These are phyloP conservation scores for Muscicapa striata DNA, from an alignment of 2,797 vertebrate genomes.

Conservation along the genomic window DNA sequence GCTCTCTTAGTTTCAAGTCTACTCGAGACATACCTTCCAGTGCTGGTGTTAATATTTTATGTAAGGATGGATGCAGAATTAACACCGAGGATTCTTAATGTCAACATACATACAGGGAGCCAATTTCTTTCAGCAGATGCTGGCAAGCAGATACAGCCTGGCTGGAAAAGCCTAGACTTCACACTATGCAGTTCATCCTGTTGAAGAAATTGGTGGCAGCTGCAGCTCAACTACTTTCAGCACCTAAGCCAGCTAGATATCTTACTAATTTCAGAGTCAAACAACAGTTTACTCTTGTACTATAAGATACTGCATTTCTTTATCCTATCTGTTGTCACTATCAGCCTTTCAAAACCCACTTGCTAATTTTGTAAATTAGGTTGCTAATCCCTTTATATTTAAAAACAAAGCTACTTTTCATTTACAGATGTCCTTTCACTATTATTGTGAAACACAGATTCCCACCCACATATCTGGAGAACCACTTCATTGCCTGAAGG, in stretches of 20 bases:
- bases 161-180: not conserved
- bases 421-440: not conserved
- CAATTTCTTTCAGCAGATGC: not conserved
- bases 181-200: not conserved
- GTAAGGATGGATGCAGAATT: not conserved
- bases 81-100: not conserved
- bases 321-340: not conserved
- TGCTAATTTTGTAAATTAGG: not conserved
- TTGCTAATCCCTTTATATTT: not conserved
- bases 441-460: not conserved
- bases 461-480: not conserved
- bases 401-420: not conserved
- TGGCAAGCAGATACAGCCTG: not conserved
- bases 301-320: not conserved
- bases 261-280: not conserved
- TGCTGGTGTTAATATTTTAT: not conserved
- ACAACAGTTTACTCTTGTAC: not conserved
- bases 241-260: not conserved
- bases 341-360: not conserved
- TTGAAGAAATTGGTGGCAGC: not conserved
- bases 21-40: not conserved
- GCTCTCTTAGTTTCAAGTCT: not conserved
- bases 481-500: not conserved
- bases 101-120: not conserved
- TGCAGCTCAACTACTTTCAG: not conserved